Conservation (phyloP, 1,140 invertebrate species). For the Ctenoplectra terminalis region DNA sequence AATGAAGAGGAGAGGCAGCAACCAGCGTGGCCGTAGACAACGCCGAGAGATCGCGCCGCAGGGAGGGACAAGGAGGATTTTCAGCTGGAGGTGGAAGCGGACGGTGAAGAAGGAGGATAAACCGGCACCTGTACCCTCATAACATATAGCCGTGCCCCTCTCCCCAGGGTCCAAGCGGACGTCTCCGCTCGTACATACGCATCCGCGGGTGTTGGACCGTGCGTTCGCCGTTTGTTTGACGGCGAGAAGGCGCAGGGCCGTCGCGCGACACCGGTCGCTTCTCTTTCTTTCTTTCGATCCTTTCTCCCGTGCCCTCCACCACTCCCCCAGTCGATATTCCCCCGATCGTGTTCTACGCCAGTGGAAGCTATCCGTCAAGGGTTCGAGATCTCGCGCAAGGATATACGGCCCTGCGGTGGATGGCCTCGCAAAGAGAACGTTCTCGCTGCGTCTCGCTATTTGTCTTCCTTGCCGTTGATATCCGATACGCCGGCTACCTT, state of each 20-base stretch:
- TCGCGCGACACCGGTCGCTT: slow-evolving; percentile 55
- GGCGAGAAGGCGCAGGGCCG: slow-evolving; percentile 56
- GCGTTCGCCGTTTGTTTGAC: slow-evolving; percentile 62
- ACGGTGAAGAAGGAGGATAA: slow-evolving; percentile 56
- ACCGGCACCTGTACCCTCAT: slow-evolving; percentile 73
- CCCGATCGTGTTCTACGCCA: slow-evolving; percentile 38
- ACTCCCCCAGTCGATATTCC: background rate
- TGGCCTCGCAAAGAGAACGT: slow-evolving; percentile 63
- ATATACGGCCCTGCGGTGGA: slow-evolving; percentile 58
- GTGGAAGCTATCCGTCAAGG: slow-evolving; percentile 61
- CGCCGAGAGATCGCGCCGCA: slow-evolving; percentile 42
- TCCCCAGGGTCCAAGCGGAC: slow-evolving; percentile 28
- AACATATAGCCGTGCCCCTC: slow-evolving; percentile 60
- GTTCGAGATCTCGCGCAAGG: slow-evolving; percentile 59
- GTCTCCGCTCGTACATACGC: slow-evolving; percentile 46
- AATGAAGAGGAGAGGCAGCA: slow-evolving; percentile 22
- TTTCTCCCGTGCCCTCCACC: too few relatives aligned
- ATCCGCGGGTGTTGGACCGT: slow-evolving; percentile 60
- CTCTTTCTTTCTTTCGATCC: background rate
- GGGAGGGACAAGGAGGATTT: slow-evolving; percentile 38
- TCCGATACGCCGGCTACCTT: slow-evolving; percentile 57
- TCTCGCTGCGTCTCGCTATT: slow-evolving; percentile 61
- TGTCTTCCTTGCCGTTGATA: slow-evolving; percentile 62
- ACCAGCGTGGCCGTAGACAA: slow-evolving; percentile 54
- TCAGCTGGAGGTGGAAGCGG: slow-evolving; percentile 39